phyloP scores from a whole-genome alignment of 2,797 vertebrate genomes.

The Takifugu ocellatus region DNA sequence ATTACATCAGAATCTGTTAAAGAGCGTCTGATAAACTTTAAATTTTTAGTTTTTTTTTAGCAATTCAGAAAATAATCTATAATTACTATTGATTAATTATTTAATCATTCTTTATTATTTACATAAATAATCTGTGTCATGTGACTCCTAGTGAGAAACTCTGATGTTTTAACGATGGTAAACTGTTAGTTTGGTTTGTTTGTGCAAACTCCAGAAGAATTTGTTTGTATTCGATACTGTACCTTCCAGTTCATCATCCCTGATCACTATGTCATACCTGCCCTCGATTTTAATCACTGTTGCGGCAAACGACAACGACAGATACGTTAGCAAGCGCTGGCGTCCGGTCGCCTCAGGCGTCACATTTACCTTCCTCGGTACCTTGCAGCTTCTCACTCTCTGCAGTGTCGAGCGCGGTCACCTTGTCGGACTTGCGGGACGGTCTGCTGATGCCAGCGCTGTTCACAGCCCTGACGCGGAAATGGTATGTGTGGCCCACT shows the following conservation, averaged over 20 bases:
- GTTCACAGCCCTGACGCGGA: slow-evolving; percentile 91
- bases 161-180: too few species aligned
- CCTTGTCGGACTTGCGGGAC: slow-evolving; percentile 83
- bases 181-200: neutral
- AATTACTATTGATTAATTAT: too few species aligned
- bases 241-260: slow-evolving; percentile 91
- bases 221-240: slow-evolving; percentile 29
- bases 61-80: too few species aligned
- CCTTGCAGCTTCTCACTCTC: slow-evolving; percentile 87
- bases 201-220: neutral
- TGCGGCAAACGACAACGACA: slow-evolving; percentile 39
- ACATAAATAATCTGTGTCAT: too few species aligned
- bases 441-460: slow-evolving; percentile 86
- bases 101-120: too few species aligned
- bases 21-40: neutral
- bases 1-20: neutral
- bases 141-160: too few species aligned
- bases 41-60: too few species aligned
- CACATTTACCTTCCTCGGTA: slow-evolving; percentile 68
- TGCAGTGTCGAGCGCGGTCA: slow-evolving; percentile 81
- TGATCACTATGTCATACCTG: slow-evolving; percentile 81
- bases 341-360: accelerated
- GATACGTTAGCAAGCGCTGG: neutral
- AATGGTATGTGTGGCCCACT: slow-evolving; percentile 83
- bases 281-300: slow-evolving; percentile 86